Conservation (phyloP, 92 coral and sea anemone species). For the Palythoa grandis region DNA sequence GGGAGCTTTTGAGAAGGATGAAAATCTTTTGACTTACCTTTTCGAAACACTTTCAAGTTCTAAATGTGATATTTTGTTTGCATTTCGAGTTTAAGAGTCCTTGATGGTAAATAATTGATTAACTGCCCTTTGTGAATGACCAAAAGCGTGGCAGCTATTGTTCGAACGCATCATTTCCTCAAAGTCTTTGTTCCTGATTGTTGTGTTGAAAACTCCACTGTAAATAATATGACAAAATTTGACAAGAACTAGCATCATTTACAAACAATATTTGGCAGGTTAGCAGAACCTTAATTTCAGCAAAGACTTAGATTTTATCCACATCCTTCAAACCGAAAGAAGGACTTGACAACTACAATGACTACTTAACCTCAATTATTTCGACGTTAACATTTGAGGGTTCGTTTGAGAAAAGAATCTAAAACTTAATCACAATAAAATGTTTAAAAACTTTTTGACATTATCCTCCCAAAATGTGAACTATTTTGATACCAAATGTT, state of each 20-base stretch:
- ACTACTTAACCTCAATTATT: neutral
- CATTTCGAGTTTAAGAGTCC: slow-evolving; percentile 41
- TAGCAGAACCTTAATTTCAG: neutral
- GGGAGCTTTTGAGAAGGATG: neutral
- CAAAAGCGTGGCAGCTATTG: slow-evolving; percentile 47
- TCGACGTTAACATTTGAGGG: neutral
- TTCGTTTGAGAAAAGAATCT: neutral
- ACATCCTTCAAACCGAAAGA: neutral
- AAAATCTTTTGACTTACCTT: slow-evolving; percentile 31
- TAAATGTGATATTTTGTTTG: slow-evolving; percentile 37
- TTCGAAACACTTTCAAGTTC: slow-evolving; percentile 44
- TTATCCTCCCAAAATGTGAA: neutral
- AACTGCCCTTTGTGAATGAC: slow-evolving; percentile 25
- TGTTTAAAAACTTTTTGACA: neutral
- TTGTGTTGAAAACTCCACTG: slow-evolving; percentile 26
- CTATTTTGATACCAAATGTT: too few species aligned
- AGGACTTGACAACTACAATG: slow-evolving; percentile 3
- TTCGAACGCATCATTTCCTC: slow-evolving; percentile 34
- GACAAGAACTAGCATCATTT: slow-evolving; percentile 19
- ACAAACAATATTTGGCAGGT: slow-evolving; percentile 27
- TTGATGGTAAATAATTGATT: slow-evolving; percentile 37
- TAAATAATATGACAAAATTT: slow-evolving; percentile 14
- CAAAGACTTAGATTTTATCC: neutral
- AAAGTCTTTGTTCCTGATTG: neutral
- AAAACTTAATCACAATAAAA: neutral